Evolutionary conservation across 2,797 vertebrate species (phyloP).

Genomic region (Ctenopoma kingsleyae): DNA sequence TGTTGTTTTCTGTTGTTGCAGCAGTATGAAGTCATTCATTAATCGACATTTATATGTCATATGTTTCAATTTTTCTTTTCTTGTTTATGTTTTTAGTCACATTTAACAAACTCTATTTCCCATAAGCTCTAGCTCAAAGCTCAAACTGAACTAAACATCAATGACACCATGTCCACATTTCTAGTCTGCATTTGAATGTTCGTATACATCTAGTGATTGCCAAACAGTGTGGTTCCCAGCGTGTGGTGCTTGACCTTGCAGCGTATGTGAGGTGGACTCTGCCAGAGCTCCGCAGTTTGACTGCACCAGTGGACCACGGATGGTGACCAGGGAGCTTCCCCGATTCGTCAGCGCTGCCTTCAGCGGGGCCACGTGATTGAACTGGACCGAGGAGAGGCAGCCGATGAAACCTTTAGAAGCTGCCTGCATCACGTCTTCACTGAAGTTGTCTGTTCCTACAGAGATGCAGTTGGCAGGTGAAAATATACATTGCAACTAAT

Average conservation of each 20-base stretch:
- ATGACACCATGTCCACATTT: too few relatives aligned
- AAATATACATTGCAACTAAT: not conserved
- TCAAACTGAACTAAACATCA: too few relatives aligned
- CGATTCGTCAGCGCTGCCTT: constrained; percentile 93
- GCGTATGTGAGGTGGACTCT: constrained; percentile 87
- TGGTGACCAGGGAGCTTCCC: constrained; percentile 86
- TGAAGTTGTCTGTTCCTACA: constrained; percentile 85
- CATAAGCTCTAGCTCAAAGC: too few relatives aligned
- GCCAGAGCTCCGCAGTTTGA: constrained; percentile 87
- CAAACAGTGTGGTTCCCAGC: too few relatives aligned
- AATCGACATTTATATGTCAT: too few relatives aligned
- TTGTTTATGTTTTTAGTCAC: too few relatives aligned
- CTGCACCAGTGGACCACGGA: constrained; percentile 87
- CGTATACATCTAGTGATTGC: too few relatives aligned
- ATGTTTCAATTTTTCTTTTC: too few relatives aligned
- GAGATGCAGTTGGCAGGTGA: not conserved
- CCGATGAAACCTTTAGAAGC: constrained; percentile 91
- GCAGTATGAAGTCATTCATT: too few relatives aligned
- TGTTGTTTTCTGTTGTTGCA: too few relatives aligned
- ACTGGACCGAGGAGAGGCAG: constrained; percentile 94
- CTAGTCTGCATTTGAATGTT: too few relatives aligned
- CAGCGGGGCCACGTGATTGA: constrained; percentile 92
- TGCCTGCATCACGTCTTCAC: constrained; percentile 87
- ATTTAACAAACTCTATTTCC: too few relatives aligned
- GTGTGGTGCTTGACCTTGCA: constrained; percentile 85